These are phyloP conservation scores for Greenwoodochromis staneri DNA, from an alignment of 2,113 vertebrate species.

Conservation along the genomic window DNA sequence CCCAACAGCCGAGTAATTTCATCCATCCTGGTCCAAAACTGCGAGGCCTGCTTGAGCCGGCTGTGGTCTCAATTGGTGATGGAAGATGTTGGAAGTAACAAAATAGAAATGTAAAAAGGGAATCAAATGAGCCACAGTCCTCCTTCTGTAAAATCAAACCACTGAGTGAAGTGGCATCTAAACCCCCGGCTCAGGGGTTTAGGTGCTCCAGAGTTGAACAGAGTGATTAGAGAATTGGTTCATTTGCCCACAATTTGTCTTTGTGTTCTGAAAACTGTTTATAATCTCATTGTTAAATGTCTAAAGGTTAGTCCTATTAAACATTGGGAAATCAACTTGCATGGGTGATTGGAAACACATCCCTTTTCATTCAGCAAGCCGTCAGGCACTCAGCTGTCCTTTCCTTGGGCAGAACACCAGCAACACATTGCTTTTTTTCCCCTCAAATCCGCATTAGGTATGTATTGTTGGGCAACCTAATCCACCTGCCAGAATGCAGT, in stretches of 20 bases:
- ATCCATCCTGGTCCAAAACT: slow-evolving; percentile 4
- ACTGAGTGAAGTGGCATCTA: neutral
- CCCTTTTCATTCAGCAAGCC: neutral
- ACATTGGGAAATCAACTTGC: slow-evolving; percentile 2
- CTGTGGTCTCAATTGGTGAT: neutral
- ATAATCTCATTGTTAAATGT: slow-evolving; percentile 30
- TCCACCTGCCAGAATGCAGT: neutral
- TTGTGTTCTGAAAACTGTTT: slow-evolving; percentile 10
- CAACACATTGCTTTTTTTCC: neutral
- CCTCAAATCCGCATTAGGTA: slow-evolving; percentile 19
- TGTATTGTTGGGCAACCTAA: slow-evolving; percentile 46
- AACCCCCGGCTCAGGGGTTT: neutral
- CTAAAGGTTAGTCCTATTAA: slow-evolving; percentile 10
- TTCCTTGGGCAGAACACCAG: neutral
- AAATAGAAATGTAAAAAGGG: neutral
- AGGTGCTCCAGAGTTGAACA: neutral
- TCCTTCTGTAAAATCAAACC: neutral
- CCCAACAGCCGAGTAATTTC: slow-evolving; percentile 23
- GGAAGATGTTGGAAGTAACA: neutral
- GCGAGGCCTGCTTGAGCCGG: neutral
- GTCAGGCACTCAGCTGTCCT: neutral
- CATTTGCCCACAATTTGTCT: slow-evolving; percentile 7
- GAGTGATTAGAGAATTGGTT: slow-evolving; percentile 3
- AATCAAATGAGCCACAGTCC: neutral
- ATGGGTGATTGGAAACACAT: neutral